Base-by-base conservation (phyloP, 2,113 vertebrate genomes). In the Limnothrissa miodon region DNA sequence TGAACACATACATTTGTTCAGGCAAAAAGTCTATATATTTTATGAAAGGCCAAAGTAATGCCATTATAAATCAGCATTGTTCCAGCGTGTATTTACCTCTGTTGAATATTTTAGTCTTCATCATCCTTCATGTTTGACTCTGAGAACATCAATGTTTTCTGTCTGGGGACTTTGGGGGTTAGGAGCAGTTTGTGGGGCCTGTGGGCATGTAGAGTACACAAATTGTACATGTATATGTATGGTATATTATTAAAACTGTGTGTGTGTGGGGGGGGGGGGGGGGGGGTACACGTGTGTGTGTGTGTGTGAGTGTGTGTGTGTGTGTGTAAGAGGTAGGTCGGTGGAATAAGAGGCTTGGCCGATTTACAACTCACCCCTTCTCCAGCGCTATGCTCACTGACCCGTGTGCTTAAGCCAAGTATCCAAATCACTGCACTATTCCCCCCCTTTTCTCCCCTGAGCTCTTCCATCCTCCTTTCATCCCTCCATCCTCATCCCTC, bases 361-460 rank as follows among this genome's bases (percentile, higher is more conserved):
- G 79, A 79, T 79, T 84, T 83, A 83, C 51, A 81, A 39, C 78
- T 78, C 70, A 78, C 48, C 81, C 39, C 80, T 45, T 78, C 78
- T 86, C 56, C 62, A 46, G 56, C 13, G 56, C 81, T 78, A 42
- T 86, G 85, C 45, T 84, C 85, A 84, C 9, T 84, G 85, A 84
- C 80, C 86, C 80, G 78, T 74, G 53, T 46, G 48, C 29, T 39
- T 17, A 36, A 84, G 83, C 83, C 80, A 46, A 87, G 70, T 70
- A 80, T 80, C n/a, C 70, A 78, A 42, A 80, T 78, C 83, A 80
- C 83, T 78, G 80, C 80, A 59, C 56, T 19, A 44, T 45, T 82
- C 59, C 62, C 81, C 19, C 46, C 17, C 56, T 78, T 45, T 36
- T 78, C 46, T 51, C 66, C 62, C 44, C 46, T 29, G 44, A 78